These are phyloP conservation scores for Vanessa tameamea DNA, from an alignment of 1,140 invertebrate species.

Conservation along the genomic window DNA sequence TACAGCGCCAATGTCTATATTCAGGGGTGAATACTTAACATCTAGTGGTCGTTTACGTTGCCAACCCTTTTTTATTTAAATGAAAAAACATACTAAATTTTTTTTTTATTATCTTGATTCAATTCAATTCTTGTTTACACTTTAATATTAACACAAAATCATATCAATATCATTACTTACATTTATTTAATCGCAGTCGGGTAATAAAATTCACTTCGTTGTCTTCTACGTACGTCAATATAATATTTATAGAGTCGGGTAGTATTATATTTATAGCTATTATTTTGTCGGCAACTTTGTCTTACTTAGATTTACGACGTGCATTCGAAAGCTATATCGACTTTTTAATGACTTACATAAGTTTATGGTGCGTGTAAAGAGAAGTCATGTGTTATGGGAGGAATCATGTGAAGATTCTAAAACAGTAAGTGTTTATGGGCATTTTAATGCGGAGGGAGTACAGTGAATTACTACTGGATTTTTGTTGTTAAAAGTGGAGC, in stretches of 20 bases:
- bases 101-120: too few species aligned
- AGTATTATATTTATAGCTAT: slow-evolving; percentile 1
- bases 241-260: slow-evolving; percentile 22
- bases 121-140: too few species aligned
- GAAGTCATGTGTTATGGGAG: slow-evolving; percentile 13
- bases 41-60: too few species aligned
- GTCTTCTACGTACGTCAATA: slow-evolving; percentile 11
- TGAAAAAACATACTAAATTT: too few species aligned
- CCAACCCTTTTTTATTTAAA: too few species aligned
- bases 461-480: too few species aligned
- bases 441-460: too few species aligned
- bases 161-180: too few species aligned
- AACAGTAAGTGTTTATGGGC: neutral
- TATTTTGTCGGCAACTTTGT: slow-evolving; percentile 18
- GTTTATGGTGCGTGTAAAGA: slow-evolving; percentile 1
- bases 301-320: slow-evolving; percentile 15
- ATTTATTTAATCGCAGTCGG: neutral
- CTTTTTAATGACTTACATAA: slow-evolving; percentile 20
- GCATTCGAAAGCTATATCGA: slow-evolving; percentile 17
- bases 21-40: too few species aligned
- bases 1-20: too few species aligned
- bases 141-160: too few species aligned
- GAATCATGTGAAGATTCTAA: neutral
- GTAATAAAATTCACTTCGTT: slow-evolving; percentile 9
- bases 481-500: too few species aligned